A percentile compares a stretch with the other conserved stretches of the same genome.
phyloP scores from a whole-genome alignment of 1,140 invertebrate species.

The Oryctes rhinoceros region DNA sequence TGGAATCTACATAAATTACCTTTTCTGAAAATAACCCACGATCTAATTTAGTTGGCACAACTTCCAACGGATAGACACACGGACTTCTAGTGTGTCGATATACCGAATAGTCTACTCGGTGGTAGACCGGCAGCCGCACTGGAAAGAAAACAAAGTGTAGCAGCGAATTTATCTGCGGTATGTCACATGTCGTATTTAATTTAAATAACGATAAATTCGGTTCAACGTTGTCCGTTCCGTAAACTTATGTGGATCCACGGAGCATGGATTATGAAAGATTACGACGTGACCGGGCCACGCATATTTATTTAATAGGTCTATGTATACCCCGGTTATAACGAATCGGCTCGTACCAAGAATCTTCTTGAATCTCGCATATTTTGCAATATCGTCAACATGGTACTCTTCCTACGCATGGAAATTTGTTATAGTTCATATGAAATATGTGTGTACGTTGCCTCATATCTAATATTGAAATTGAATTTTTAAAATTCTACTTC shows the following conservation, averaged over 20 bases:
- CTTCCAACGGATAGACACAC: background rate
- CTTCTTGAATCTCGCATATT: background rate
- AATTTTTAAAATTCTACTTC: too few relatives aligned
- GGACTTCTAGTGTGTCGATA: background rate
- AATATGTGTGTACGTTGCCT: too few relatives aligned
- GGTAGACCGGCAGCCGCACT: conserved; percentile 19
- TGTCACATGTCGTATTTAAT: conserved; percentile 1
- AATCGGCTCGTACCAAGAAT: background rate
- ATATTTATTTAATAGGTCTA: background rate
- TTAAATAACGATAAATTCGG: conserved; percentile 19
- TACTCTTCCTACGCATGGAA: too few relatives aligned
- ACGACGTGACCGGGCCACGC: background rate
- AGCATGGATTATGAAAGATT: conserved; percentile 1
- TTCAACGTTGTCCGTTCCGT: conserved; percentile 8
- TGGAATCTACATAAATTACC: background rate
- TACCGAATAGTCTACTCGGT: background rate
- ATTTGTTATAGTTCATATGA: too few relatives aligned
- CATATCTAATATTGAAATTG: too few relatives aligned
- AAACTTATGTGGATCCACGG: background rate
- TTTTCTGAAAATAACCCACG: background rate
- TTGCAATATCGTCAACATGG: background rate
- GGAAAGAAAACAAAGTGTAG: conserved; percentile 8
- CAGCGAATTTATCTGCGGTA: background rate
- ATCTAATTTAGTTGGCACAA: background rate
- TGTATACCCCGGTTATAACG: background rate